phyloP scores from a whole-genome alignment of 53 echinoderm and acorn worm species.

The Holothuria leucospilota region DNA sequence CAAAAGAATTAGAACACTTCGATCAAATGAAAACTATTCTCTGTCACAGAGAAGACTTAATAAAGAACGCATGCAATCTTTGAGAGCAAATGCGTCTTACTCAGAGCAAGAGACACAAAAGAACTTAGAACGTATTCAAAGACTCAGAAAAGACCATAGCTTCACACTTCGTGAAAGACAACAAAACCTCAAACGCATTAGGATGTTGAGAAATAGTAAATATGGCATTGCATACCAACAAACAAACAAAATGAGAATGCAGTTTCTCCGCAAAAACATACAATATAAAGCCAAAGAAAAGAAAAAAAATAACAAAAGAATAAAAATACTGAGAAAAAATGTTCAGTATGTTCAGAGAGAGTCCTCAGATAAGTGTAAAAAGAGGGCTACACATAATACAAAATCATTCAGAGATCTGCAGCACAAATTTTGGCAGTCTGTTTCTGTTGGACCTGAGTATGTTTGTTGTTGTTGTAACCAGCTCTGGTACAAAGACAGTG shows the following conservation, averaged over 20 bases:
- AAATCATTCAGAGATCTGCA: constrained; percentile 10
- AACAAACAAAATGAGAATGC: not conserved
- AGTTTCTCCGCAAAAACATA: not conserved
- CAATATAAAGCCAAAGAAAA: not conserved
- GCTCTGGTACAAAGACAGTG: constrained; percentile 57
- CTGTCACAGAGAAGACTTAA: not conserved
- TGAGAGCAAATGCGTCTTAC: too few species aligned
- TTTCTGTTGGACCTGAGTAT: constrained; percentile 43
- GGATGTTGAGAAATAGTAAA: not conserved
- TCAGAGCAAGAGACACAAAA: not conserved
- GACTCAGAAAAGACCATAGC: not conserved
- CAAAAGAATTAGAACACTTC: not conserved
- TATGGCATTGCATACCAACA: not conserved
- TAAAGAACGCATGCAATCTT: too few species aligned
- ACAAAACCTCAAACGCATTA: not conserved
- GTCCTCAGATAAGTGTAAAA: not conserved
- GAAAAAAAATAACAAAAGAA: not conserved
- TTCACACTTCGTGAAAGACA: not conserved
- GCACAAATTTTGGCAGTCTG: constrained; percentile 23
- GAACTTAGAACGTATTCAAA: constrained; percentile 3
- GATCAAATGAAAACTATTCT: not conserved
- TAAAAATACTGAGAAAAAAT: constrained; percentile 13
- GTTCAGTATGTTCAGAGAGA: not conserved
- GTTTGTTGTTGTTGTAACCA: constrained; percentile 48
- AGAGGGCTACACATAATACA: not conserved